Percentiles rank a stretch among this genome's conserved stretches.
Conservation (phyloP, 2,888 invertebrate species). For the Busseola fusca region DNA sequence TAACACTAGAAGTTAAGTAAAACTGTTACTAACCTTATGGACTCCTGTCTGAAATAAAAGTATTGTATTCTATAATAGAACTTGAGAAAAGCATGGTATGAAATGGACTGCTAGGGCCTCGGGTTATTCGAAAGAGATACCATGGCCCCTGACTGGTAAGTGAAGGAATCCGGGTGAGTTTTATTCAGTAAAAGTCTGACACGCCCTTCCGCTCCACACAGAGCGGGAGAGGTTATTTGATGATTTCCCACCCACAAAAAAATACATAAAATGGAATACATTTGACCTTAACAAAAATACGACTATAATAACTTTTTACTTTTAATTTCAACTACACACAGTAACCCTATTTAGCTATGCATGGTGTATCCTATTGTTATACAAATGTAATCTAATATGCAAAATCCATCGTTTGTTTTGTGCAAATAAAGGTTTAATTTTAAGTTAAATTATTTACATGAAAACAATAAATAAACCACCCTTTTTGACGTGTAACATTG, state of each 20-base stretch:
- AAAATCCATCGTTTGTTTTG: conserved; percentile 8
- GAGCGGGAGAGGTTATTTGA: too few relatives aligned
- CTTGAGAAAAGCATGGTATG: neutral
- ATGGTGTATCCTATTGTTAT: neutral
- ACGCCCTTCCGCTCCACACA: too few relatives aligned
- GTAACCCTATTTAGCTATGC: conserved; percentile 14
- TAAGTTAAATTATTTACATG: conserved; percentile 10
- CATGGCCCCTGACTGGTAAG: too few relatives aligned
- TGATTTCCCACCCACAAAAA: too few relatives aligned
- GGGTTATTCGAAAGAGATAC: too few relatives aligned
- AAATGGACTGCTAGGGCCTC: too few relatives aligned
- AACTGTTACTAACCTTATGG: too few relatives aligned
- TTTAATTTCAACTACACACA: neutral
- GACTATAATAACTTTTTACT: neutral
- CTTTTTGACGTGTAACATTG: neutral
- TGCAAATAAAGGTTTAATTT: conserved; percentile 9
- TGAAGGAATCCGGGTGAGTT: too few relatives aligned
- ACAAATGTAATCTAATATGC: conserved; percentile 10
- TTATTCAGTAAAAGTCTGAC: too few relatives aligned
- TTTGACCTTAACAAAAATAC: neutral
- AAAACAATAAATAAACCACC: neutral
- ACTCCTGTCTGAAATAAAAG: too few relatives aligned
- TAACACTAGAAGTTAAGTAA: too few relatives aligned
- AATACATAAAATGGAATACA: neutral
- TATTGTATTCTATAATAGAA: too few relatives aligned